Percentiles rank a stretch among this genome's conserved stretches.
Conservation (phyloP, 30 jellyfish, hydroid and myxozoan genomes). For the Hydra vulgaris region DNA sequence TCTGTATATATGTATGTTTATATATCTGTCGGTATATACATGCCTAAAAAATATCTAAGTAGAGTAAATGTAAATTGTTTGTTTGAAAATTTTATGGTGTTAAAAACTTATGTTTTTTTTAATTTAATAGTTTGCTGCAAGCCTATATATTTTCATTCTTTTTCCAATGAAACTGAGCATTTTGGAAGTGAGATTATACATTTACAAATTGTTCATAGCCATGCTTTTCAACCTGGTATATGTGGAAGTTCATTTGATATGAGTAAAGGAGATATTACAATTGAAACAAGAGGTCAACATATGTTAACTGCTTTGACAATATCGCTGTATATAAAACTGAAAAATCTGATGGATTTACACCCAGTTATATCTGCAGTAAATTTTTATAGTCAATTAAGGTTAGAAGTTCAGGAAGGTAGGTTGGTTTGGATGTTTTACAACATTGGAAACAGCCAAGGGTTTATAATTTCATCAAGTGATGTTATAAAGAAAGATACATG, state of each 20-base stretch:
- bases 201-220: constrained; percentile 12
- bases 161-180: neutral
- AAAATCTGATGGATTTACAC: constrained; percentile 16
- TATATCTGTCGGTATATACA: too few species aligned
- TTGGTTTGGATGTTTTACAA: constrained; percentile 44
- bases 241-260: constrained; percentile 22
- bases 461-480: constrained; percentile 19
- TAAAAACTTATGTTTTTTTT: too few species aligned
- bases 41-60: too few species aligned
- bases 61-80: too few species aligned
- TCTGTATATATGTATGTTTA: too few species aligned
- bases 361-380: constrained; percentile 41
- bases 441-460: constrained; percentile 32
- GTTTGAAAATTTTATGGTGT: too few species aligned
- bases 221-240: constrained; percentile 14
- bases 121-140: constrained; percentile 20
- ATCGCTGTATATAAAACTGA: constrained; percentile 20
- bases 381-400: constrained; percentile 26
- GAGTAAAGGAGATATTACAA: constrained; percentile 19
- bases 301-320: constrained; percentile 14
- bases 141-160: constrained; percentile 17
- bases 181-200: neutral
- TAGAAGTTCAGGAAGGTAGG: constrained; percentile 40
- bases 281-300: constrained; percentile 30
- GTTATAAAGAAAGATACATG: constrained; percentile 13